Evolutionary conservation across 2,113 vertebrate species (phyloP).

Genomic region (Scatophagus argus): DNA sequence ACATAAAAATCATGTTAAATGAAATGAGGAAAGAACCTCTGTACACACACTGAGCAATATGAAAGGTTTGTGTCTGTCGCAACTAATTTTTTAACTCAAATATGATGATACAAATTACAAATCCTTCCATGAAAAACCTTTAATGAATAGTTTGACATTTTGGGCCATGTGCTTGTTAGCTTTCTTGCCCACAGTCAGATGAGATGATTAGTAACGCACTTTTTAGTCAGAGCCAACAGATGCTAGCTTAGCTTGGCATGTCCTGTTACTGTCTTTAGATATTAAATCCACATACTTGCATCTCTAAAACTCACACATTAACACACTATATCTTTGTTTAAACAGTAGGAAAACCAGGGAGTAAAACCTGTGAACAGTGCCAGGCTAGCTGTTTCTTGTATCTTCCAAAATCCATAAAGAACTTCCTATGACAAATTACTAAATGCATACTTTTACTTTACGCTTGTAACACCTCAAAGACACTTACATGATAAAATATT

Average conservation of each 20-base stretch:
- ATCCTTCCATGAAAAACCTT: not conserved
- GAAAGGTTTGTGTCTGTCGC: not conserved
- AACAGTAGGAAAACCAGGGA: not conserved
- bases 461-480: not conserved
- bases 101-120: not conserved
- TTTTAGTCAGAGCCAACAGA: too few relatives aligned
- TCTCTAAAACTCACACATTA: not conserved
- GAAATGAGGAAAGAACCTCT: not conserved
- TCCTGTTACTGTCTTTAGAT: not conserved
- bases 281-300: not conserved
- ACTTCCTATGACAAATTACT: too few relatives aligned
- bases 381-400: too few relatives aligned
- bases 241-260: not conserved
- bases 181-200: constrained; percentile 5
- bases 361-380: not conserved
- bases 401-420: too few relatives aligned
- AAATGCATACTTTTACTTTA: too few relatives aligned
- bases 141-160: not conserved
- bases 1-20: not conserved
- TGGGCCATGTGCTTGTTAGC: not conserved
- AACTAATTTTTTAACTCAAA: not conserved
- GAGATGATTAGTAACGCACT: not conserved
- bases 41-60: too few relatives aligned
- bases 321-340: not conserved
- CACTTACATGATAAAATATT: not conserved